A percentile compares a stretch with the other conserved stretches of the same genome.
Conservation (phyloP, 2,888 invertebrate genomes). For the Euproctis similis region DNA sequence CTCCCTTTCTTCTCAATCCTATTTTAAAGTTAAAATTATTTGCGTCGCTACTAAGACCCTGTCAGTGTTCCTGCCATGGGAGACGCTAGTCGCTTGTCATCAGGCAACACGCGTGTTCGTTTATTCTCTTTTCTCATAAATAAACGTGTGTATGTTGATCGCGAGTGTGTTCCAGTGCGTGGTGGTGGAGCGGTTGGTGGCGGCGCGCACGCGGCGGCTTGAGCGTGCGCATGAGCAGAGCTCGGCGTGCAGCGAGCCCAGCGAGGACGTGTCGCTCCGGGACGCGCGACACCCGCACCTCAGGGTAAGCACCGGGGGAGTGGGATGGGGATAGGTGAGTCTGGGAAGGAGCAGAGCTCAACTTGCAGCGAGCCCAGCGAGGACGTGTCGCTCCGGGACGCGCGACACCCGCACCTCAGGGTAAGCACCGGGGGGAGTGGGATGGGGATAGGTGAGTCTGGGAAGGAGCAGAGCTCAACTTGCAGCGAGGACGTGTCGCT, state of each 20-base stretch:
- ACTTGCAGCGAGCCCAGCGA: constrained; percentile 79
- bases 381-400: neutral
- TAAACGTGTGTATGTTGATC: neutral
- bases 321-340: too few species aligned
- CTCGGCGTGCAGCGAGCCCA: constrained; percentile 82
- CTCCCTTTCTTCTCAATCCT: too few species aligned
- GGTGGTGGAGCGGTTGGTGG: constrained; percentile 80
- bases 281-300: constrained; percentile 36
- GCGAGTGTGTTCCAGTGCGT: constrained; percentile 31
- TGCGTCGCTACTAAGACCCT: too few species aligned
- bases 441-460: too few species aligned
- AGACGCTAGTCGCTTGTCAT: too few species aligned
- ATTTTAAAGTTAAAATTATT: too few species aligned
- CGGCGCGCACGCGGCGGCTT: constrained; percentile 82
- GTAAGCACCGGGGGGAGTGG: neutral
- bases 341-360: too few species aligned
- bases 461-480: too few species aligned
- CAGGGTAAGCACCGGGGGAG: constrained; percentile 23
- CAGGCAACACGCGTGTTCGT: neutral
- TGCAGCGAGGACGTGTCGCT: too few species aligned
- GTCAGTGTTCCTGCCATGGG: too few species aligned
- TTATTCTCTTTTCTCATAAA: neutral
- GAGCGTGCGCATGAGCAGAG: constrained; percentile 83
- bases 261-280: constrained; percentile 86
- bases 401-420: too few species aligned